Conservation (phyloP, 1,140 invertebrate species). For the Saccostrea echinata region DNA sequence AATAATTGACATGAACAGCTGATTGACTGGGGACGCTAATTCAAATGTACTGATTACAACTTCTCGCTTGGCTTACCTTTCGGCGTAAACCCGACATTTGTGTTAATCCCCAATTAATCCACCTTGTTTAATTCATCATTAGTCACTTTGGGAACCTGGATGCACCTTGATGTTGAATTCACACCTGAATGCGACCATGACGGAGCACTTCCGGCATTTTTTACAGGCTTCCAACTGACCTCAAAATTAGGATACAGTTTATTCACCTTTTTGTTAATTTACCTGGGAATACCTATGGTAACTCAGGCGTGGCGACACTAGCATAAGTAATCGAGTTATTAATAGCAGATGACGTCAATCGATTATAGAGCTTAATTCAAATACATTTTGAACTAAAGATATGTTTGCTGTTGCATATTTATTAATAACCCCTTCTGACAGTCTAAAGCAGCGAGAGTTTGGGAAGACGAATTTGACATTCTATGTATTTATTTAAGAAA, state of each 20-base stretch:
- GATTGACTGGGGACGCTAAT: not conserved
- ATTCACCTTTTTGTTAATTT: not conserved
- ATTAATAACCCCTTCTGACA: too few species aligned
- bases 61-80: not conserved
- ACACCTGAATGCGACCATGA: not conserved
- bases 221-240: not conserved
- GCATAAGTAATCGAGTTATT: not conserved
- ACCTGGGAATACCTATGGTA: constrained; percentile 8
- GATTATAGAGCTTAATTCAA: not conserved
- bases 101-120: not conserved
- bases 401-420: not conserved
- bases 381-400: not conserved
- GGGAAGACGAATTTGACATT: too few species aligned
- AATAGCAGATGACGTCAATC: not conserved
- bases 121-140: not conserved
- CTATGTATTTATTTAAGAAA: too few species aligned
- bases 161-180: not conserved
- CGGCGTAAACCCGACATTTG: not conserved
- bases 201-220: not conserved
- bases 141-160: not conserved
- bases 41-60: not conserved
- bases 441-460: too few species aligned
- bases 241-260: not conserved
- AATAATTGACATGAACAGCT: not conserved
- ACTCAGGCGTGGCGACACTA: not conserved